Base-by-base conservation (phyloP, 2,797 vertebrate species). In the Enoplosus armatus region DNA sequence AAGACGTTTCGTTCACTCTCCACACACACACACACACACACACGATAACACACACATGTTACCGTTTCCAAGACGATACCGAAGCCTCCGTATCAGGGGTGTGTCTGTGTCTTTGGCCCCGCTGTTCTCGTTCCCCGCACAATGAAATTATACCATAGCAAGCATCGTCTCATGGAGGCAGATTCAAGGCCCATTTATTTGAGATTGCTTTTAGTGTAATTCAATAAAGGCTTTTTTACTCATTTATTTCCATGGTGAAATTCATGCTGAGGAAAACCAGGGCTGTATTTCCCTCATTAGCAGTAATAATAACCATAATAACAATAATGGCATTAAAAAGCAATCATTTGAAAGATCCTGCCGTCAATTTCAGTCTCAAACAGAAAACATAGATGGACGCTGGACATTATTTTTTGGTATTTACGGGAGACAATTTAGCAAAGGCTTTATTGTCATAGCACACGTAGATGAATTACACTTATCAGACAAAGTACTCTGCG, bases 121-220 rank as follows among this genome's bases (percentile, higher is more conserved):
- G 61, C 82, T 87, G 90, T 86, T 87, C 86, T 91, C 71, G 73
- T 90, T 86, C 87, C 72, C 90, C 39, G 70, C 91, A 91, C 94
- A 95, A 95, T 96, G 94, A 95, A 94, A 96, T 96, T 95, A 95
- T 69, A 87, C 87, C 90, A 86, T 85, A 86, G 91, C 90, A 75
- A 93, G 91, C 93, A 68, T 92, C 82, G 89, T 92, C 94, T 94
- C 91, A 83, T 91, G 91, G 92, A 95, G 93, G 93, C 93, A 93
- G 93, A 96, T 95, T 93, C 94, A 92, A 94, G 94, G 93, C 93
- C 95, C 95, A 96, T 96, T 96, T 95, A 95, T 95, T 96, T 94
- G 94, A 94, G 94, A 96, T 95, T 95, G 95, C 95, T 96, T 96
- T 96, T 96, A 96, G 95, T 94, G 92, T 95, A 96, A 96, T 95